phyloP scores from a whole-genome alignment of 2,888 invertebrate species.

The Drosophila colorata region DNA sequence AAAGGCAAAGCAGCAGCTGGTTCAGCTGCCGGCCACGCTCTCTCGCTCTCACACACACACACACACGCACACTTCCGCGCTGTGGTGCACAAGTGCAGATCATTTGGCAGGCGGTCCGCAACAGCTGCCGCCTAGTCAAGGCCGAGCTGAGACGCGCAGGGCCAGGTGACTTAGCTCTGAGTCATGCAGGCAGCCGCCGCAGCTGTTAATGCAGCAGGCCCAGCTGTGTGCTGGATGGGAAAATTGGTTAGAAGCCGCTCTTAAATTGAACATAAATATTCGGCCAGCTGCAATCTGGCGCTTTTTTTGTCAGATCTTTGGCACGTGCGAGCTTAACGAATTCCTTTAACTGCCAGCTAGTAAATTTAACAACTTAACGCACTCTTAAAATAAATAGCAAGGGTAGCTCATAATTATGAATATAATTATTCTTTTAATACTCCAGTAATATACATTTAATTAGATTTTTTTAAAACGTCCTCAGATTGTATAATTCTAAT shows the following conservation, averaged over 20 bases:
- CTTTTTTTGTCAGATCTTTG: slow-evolving; percentile 7
- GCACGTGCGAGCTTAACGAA: slow-evolving; percentile 17
- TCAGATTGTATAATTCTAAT: neutral
- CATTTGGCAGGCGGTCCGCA: slow-evolving; percentile 37
- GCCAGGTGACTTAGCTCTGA: slow-evolving; percentile 32
- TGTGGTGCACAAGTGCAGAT: slow-evolving; percentile 44
- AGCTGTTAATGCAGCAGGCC: slow-evolving; percentile 45
- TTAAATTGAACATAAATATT: slow-evolving; percentile 21
- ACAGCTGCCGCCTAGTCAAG: slow-evolving; percentile 57
- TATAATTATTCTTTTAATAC: neutral
- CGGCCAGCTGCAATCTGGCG: slow-evolving; percentile 26
- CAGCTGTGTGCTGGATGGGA: slow-evolving; percentile 20
- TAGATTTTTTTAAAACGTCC: slow-evolving; percentile 1
- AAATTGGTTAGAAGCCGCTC: slow-evolving; percentile 20
- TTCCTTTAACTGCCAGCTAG: neutral
- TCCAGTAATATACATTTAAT: neutral
- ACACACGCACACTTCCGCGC: slow-evolving; percentile 19
- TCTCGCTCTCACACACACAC: slow-evolving; percentile 12
- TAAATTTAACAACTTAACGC: slow-evolving; percentile 9
- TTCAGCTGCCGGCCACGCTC: slow-evolving; percentile 18
- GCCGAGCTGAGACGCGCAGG: slow-evolving; percentile 29
- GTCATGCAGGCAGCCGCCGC: slow-evolving; percentile 25
- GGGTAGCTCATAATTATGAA: neutral
- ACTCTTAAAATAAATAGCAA: slow-evolving; percentile 8
- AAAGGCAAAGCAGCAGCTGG: slow-evolving; percentile 59